These are phyloP conservation scores for Oreochromis aureus DNA, from an alignment of 2,113 vertebrate genomes.

Conservation along the genomic window DNA sequence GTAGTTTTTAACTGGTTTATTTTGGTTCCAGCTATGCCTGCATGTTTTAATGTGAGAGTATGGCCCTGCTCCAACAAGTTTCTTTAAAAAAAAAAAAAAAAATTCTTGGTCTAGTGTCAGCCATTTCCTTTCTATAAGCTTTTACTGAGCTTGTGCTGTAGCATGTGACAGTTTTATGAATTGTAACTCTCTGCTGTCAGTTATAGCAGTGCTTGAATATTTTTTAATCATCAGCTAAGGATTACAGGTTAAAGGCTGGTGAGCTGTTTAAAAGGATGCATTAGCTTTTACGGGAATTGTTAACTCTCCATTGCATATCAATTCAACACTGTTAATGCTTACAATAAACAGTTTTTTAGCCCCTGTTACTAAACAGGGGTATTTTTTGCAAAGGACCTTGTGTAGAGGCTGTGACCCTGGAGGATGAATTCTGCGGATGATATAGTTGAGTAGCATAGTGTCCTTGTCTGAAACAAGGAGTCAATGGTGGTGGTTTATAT, in stretches of 20 bases:
- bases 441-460: slow-evolving; percentile 34
- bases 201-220: background rate
- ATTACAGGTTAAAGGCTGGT: slow-evolving; percentile 1
- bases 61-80: background rate
- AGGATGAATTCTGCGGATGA: slow-evolving; percentile 28
- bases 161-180: slow-evolving; percentile 40
- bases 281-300: slow-evolving; percentile 16
- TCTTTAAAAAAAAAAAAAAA: accelerated
- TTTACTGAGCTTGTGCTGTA: slow-evolving; percentile 18
- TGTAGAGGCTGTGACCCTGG: background rate
- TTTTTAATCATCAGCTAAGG: slow-evolving; percentile 25
- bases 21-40: background rate
- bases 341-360: background rate
- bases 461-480: slow-evolving; percentile 48
- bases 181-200: slow-evolving; percentile 30
- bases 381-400: slow-evolving; percentile 21
- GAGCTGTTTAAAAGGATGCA: slow-evolving; percentile 9
- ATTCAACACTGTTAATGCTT: background rate
- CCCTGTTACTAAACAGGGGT: background rate
- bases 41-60: slow-evolving; percentile 13
- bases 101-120: background rate
- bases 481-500: slow-evolving; percentile 46
- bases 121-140: background rate
- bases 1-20: slow-evolving; percentile 22
- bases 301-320: slow-evolving; percentile 1